Evolutionary conservation across 2,797 vertebrate species (phyloP).

Genomic region (Poecilia picta): DNA sequence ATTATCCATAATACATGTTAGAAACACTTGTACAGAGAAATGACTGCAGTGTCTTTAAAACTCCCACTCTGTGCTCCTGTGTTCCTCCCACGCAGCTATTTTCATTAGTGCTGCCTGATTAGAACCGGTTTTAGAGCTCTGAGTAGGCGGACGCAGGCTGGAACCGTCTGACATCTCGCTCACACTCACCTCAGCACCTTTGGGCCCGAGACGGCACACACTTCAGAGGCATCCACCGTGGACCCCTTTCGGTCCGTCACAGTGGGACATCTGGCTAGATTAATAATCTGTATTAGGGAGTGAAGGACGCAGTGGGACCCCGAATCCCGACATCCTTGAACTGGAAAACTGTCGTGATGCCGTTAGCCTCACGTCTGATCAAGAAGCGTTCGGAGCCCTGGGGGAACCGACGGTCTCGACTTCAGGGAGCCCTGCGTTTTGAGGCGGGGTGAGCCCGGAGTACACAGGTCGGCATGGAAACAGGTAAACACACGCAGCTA

Average conservation of each 20-base stretch:
- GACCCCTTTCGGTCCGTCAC: not conserved
- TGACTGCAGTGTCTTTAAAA: conserved; percentile 5
- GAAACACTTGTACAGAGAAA: conserved; percentile 23
- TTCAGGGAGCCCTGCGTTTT: not conserved
- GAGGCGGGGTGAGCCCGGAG: not conserved
- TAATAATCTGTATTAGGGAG: not conserved
- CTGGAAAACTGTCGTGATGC: not conserved
- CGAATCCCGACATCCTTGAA: not conserved
- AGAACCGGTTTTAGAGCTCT: conserved; percentile 10
- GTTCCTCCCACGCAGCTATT: conserved; percentile 26
- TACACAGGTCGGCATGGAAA: not conserved
- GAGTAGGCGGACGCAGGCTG: conserved; percentile 9
- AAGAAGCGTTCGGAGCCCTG: not conserved
- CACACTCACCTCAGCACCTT: not conserved
- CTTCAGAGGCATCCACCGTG: not conserved
- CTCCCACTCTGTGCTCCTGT: conserved; percentile 11
- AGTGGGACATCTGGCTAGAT: not conserved
- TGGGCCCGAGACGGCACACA: not conserved
- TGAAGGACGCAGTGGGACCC: not conserved
- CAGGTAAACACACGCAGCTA: not conserved
- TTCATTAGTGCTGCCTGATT: conserved; percentile 23
- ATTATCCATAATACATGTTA: conserved; percentile 1
- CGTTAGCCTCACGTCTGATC: not conserved
- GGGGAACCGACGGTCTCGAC: not conserved
- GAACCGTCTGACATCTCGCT: conserved; percentile 15